Evolutionary conservation across 2,113 vertebrate species (phyloP).

Genomic region (Apteryx mantelli): DNA sequence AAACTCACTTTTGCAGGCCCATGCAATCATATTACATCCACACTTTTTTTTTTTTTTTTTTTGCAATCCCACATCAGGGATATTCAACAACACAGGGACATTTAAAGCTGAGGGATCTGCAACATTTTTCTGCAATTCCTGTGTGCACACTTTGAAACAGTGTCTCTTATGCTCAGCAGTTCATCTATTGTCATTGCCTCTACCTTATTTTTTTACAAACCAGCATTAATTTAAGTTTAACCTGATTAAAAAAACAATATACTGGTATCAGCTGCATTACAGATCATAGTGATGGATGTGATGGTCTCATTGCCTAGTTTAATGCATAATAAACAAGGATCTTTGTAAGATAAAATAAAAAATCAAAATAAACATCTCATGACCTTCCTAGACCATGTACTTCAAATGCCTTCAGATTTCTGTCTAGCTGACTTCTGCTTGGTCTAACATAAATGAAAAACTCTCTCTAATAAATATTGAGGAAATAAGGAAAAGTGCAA

Average conservation of each 20-base stretch:
- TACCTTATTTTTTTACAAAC: background rate
- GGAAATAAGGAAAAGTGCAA: background rate
- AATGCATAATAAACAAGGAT: background rate
- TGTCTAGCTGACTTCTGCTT: background rate
- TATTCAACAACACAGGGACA: background rate
- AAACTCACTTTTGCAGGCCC: background rate
- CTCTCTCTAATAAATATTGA: background rate
- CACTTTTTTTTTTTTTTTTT: background rate
- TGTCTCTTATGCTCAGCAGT: background rate
- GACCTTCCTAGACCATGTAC: background rate
- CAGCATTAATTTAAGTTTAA: background rate
- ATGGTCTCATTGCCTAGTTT: background rate
- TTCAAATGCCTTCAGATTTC: background rate
- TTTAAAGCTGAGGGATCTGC: background rate
- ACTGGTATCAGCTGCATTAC: background rate
- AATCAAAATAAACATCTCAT: background rate
- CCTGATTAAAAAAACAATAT: background rate
- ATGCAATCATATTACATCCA: background rate
- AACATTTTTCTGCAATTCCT: background rate
- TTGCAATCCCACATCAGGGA: background rate
- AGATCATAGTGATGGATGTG: background rate
- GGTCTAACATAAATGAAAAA: background rate
- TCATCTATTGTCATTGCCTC: background rate
- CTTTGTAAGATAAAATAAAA: background rate
- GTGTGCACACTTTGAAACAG: background rate